Percentiles rank a stretch among this genome's conserved stretches.
phyloP scores from a whole-genome alignment of 1,140 invertebrate genomes.

The Pseudomyrmex concolor region DNA sequence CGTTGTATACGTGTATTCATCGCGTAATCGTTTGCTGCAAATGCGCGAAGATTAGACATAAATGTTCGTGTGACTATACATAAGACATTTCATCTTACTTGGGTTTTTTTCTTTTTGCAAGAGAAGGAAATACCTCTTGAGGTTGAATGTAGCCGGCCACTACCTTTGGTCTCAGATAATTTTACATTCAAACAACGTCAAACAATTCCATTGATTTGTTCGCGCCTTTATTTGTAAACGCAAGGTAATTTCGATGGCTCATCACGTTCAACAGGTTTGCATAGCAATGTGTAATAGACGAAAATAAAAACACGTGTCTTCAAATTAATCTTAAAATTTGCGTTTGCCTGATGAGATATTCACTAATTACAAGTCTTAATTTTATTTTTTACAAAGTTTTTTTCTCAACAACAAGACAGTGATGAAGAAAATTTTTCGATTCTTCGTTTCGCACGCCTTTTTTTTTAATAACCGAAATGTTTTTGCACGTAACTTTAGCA shows the following conservation, averaged over 20 bases:
- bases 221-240: conserved; percentile 10
- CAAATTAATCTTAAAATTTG: no score
- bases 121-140: conserved; percentile 12
- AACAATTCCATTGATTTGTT: neutral
- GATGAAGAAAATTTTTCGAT: conserved; percentile 7
- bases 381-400: neutral
- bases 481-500: conserved; percentile 30
- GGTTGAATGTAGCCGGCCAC: neutral
- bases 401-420: no score
- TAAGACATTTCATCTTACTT: neutral
- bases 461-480: conserved; percentile 51
- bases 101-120: neutral
- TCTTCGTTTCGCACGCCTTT: conserved; percentile 3
- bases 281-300: neutral
- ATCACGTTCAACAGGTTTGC: neutral
- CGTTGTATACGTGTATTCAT: neutral
- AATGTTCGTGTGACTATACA: neutral
- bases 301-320: neutral
- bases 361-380: neutral
- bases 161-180: neutral
- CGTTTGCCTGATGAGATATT: no score
- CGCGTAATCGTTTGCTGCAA: neutral
- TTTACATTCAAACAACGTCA: conserved; percentile 9
- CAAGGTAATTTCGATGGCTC: conserved; percentile 5
- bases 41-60: neutral